Conservation (phyloP, 2,888 invertebrate species). For the Heliconius sara region DNA sequence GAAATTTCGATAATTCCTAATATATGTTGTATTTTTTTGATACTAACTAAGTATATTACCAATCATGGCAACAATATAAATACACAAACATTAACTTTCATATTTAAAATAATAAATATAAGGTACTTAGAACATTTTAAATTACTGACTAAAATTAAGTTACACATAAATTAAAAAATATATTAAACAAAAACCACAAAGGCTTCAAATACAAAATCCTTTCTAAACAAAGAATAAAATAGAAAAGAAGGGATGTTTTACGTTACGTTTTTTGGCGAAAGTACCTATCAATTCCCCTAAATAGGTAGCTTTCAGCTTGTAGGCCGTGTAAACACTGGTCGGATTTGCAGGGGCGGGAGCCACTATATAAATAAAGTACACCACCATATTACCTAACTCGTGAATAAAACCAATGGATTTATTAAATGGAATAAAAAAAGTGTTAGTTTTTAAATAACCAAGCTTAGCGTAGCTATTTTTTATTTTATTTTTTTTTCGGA, state of each 20-base stretch:
- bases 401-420: slow-evolving; percentile 4
- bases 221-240: slow-evolving; percentile 3
- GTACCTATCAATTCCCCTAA: slow-evolving; percentile 36
- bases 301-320: slow-evolving; percentile 40
- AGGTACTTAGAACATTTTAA: no score
- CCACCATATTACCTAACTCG: slow-evolving; percentile 9
- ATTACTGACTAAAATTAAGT: no score
- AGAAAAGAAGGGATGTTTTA: slow-evolving; percentile 11
- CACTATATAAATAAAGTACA: slow-evolving; percentile 23
- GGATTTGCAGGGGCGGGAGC: slow-evolving; percentile 33
- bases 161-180: no score
- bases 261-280: slow-evolving; percentile 12
- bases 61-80: no score
- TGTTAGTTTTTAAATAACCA: no score
- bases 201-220: neutral
- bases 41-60: no score
- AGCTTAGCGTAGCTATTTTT: no score
- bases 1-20: no score
- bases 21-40: no score
- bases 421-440: neutral
- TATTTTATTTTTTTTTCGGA: no score
- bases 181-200: neutral
- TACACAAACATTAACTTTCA: no score
- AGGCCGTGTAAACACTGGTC: slow-evolving; percentile 40
- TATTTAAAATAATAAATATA: no score